These are phyloP conservation scores for Periphyllus acericola DNA, from an alignment of 2,888 invertebrate genomes.

Conservation along the genomic window DNA sequence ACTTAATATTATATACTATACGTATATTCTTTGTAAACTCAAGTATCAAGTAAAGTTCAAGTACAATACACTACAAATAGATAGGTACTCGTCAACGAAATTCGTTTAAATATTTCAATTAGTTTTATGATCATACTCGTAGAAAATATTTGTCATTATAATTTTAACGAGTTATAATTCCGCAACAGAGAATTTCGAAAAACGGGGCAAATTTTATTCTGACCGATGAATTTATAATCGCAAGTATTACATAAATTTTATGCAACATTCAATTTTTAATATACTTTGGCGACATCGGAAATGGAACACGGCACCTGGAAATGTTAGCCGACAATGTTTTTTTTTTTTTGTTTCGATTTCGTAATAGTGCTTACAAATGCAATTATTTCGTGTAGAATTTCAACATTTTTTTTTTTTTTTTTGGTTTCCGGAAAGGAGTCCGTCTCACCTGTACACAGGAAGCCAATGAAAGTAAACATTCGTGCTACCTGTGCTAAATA, in stretches of 20 bases:
- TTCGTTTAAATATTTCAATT: neutral
- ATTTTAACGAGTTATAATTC: neutral
- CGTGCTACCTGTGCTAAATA: conserved; percentile 39
- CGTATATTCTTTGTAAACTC: neutral
- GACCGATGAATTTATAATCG: neutral
- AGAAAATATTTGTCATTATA: neutral
- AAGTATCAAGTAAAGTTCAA: too few relatives aligned
- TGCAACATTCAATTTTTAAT: conserved; percentile 25
- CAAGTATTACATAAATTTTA: conserved; percentile 28
- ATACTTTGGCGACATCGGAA: conserved; percentile 38
- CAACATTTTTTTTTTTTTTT: conserved; percentile 54
- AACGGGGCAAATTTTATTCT: neutral
- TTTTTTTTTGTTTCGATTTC: conserved; percentile 39
- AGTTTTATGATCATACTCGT: neutral
- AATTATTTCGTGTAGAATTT: conserved; percentile 58
- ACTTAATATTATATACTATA: neutral
- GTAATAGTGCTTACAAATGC: conserved; percentile 55
- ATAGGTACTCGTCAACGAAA: neutral
- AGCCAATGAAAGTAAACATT: conserved; percentile 48
- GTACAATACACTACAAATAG: neutral
- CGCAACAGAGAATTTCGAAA: neutral
- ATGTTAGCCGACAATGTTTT: conserved; percentile 32
- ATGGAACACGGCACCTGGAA: conserved; percentile 39
- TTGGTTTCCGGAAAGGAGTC: conserved; percentile 50
- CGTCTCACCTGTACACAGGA: conserved; percentile 60